Percentiles rank a stretch among this genome's conserved stretches.
These are phyloP conservation scores for Drosophila bunnanda DNA, from an alignment of 2,888 invertebrate genomes.

Conservation along the genomic window DNA sequence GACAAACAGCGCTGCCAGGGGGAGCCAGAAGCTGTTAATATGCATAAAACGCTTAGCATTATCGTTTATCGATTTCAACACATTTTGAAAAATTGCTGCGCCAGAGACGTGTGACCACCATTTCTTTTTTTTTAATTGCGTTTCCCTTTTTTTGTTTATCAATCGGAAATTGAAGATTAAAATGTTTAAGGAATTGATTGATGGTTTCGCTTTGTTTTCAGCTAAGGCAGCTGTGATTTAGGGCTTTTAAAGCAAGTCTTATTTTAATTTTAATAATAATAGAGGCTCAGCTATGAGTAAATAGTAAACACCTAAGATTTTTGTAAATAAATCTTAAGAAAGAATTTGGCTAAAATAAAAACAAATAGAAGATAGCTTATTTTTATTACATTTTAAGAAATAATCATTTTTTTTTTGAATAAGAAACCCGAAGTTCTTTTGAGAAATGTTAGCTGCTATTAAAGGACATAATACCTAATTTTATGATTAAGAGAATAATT, in stretches of 20 bases:
- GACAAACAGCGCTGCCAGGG: slow-evolving; percentile 11
- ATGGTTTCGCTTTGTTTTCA: background rate
- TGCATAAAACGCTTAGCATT: slow-evolving; percentile 56
- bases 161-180: background rate
- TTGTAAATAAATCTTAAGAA: background rate
- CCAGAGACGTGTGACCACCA: slow-evolving; percentile 34
- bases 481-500: too few relatives aligned
- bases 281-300: too few relatives aligned
- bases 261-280: background rate
- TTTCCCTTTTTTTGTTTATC: slow-evolving; percentile 31
- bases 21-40: slow-evolving; percentile 47
- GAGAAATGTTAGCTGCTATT: background rate
- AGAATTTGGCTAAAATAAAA: too few relatives aligned
- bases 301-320: too few relatives aligned
- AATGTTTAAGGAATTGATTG: background rate
- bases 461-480: background rate
- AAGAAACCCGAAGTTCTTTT: background rate
- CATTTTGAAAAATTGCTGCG: slow-evolving; percentile 34
- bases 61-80: slow-evolving; percentile 59
- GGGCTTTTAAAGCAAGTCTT: too few relatives aligned
- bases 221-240: background rate
- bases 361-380: too few relatives aligned
- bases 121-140: slow-evolving; percentile 33
- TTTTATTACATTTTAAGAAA: background rate
- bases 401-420: background rate